Percentiles rank a stretch among this genome's conserved stretches.
Conservation (phyloP, 2,113 vertebrate genomes). For the Pygathrix nemaeus region DNA sequence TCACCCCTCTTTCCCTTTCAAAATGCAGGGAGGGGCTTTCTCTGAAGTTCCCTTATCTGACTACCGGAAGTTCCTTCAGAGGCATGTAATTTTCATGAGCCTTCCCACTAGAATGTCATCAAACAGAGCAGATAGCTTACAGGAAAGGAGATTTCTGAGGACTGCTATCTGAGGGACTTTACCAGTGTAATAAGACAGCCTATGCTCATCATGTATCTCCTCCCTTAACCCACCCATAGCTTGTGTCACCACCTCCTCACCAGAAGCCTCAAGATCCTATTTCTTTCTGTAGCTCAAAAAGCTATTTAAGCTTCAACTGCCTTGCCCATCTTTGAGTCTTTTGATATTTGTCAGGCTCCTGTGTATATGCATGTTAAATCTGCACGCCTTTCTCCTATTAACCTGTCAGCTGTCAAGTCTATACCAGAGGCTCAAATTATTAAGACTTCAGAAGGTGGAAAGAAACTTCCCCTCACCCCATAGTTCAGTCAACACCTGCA, state of each 20-base stretch:
- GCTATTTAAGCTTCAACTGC: background rate
- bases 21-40: background rate
- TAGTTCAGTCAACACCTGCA: background rate
- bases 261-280: background rate
- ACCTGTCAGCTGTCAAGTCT: background rate
- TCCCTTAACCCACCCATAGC: background rate
- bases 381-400: background rate
- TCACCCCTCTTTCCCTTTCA: background rate
- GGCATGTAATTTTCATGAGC: background rate
- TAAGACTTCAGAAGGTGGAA: background rate
- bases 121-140: background rate
- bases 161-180: background rate
- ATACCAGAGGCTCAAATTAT: background rate
- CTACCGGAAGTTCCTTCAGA: background rate
- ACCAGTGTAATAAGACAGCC: background rate
- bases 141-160: background rate
- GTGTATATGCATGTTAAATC: background rate
- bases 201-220: background rate
- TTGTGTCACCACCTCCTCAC: background rate
- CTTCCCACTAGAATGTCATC: background rate
- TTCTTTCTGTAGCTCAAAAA: background rate
- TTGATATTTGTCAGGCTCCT: background rate
- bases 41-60: background rate
- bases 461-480: background rate
- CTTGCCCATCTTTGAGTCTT: background rate